A percentile compares a stretch with the other conserved stretches of the same genome.
phyloP scores from a whole-genome alignment of 1,140 invertebrate genomes.

The Drosophila santomea region DNA sequence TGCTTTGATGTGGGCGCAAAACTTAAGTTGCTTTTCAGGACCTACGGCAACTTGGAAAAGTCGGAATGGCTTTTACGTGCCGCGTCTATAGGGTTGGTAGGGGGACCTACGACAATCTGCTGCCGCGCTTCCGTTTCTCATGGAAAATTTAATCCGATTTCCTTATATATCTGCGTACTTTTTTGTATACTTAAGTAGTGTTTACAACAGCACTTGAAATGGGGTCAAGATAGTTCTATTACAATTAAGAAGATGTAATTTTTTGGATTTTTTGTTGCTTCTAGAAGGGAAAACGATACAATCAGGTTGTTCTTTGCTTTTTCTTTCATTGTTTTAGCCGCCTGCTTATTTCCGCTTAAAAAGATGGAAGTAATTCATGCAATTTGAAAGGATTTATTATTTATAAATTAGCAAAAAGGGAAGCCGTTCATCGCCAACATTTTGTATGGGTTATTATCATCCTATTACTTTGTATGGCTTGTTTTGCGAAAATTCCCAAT shows the following conservation, averaged over 20 bases:
- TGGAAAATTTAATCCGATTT: slow-evolving; percentile 18
- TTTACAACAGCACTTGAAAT: slow-evolving; percentile 47
- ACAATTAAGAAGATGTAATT: slow-evolving; percentile 24
- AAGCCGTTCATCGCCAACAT: neutral
- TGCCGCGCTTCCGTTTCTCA: slow-evolving; percentile 5
- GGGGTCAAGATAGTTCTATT: slow-evolving; percentile 54
- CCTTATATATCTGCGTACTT: neutral
- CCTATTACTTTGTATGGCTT: neutral
- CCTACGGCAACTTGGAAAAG: slow-evolving; percentile 43
- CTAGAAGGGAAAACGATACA: neutral
- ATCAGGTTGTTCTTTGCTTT: too few relatives aligned
- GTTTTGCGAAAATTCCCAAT: neutral
- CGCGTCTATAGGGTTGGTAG: neutral
- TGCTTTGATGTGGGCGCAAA: slow-evolving; percentile 28
- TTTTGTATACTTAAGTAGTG: slow-evolving; percentile 33
- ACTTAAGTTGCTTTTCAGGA: slow-evolving; percentile 29
- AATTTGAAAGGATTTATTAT: neutral
- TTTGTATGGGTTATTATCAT: too few relatives aligned
- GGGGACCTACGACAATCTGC: slow-evolving; percentile 46
- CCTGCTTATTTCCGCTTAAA: neutral
- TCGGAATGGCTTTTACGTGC: neutral
- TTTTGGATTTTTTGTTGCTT: neutral
- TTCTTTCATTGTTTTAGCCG: too few relatives aligned
- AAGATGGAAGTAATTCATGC: neutral
- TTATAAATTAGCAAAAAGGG: neutral